Evolutionary conservation across 2,797 vertebrate species (phyloP), one percentile per base, ranked within the genome.

Genomic region (Sebastiscus tertius): DNA sequence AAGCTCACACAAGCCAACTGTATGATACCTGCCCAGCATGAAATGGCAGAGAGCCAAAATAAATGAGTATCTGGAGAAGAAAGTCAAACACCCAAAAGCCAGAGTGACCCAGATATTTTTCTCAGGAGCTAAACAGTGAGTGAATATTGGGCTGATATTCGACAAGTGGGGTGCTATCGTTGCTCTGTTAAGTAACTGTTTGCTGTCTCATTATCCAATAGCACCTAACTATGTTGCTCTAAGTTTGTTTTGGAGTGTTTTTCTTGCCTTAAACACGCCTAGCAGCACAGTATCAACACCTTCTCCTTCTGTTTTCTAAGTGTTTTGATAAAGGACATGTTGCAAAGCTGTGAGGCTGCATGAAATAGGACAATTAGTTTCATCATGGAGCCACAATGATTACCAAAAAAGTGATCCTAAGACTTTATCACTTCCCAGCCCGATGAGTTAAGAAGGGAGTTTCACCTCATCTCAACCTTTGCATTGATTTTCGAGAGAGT

Each of bases 381-480:
- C 94, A 93, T 95, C 94, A 95, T 89, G 82, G 71, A 88, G 89
- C 89, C 90, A 93, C 89, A 87, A 74, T 69, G 83, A 86, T 90
- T 93, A 83, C 70, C 84, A 91, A 93, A 65, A 92, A 91, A 91
- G 84, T 89, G 82, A 80, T 92, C 89, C 84, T 88, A 88, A 89
- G 92, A 93, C 92, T 93, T 90, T 85, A 92, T 92, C 88, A 91
- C 93, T 94, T 92, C 89, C 89, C 91, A 93, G 87, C 89, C 77
- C 77, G 88, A 93, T 93, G 92, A 93, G 89, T 93, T 92, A 94
- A 95, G 93, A 90, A 90, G 86, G 80, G 79, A 91, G 88, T 91
- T 94, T 96, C 94, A 95, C 94, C 94, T 94, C 90, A 88, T 93
- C 93, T 92, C 95, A 95, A 95, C 95, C 95, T 95, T 91, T 91